phyloP scores from a whole-genome alignment of 2,888 invertebrate species.

The Cyrtodaria siliqua region DNA sequence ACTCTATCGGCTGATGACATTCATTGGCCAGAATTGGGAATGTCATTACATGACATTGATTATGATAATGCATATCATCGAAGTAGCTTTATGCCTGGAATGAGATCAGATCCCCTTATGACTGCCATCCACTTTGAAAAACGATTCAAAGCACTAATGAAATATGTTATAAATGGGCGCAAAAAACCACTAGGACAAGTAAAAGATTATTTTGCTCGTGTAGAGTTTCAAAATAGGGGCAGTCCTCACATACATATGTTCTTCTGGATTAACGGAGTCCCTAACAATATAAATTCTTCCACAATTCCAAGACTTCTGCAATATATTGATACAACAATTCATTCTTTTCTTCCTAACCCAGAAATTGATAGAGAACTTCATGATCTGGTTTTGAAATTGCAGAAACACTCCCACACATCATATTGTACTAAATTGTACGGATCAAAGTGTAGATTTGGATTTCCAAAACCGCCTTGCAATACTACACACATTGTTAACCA shows the following conservation, averaged over 20 bases:
- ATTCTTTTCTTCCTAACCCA: too few species aligned
- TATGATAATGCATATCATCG: too few species aligned
- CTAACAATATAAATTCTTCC: neutral
- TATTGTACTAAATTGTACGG: slow-evolving; percentile 46
- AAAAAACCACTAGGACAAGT: slow-evolving; percentile 30
- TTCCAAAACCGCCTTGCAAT: slow-evolving; percentile 24
- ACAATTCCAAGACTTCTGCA: too few species aligned
- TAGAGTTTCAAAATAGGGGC: slow-evolving; percentile 44
- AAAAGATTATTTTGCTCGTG: slow-evolving; percentile 33
- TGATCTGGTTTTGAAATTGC: slow-evolving; percentile 17
- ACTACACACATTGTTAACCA: slow-evolving; percentile 18
- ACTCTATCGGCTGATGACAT: slow-evolving; percentile 30
- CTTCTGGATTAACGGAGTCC: slow-evolving; percentile 40
- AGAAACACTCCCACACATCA: slow-evolving; percentile 42
- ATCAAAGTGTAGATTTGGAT: slow-evolving; percentile 46
- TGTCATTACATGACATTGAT: neutral
- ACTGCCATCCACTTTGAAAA: slow-evolving; percentile 40
- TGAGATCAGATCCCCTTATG: slow-evolving; percentile 35
- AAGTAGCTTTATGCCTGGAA: too few species aligned
- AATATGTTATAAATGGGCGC: slow-evolving; percentile 18
- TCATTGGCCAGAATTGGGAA: slow-evolving; percentile 28
- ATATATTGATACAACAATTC: too few species aligned
- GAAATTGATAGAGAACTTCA: neutral
- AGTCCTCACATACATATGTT: slow-evolving; percentile 45
- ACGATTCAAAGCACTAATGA: slow-evolving; percentile 29